phyloP scores from a whole-genome alignment of 2,113 vertebrate species.

The Spea bombifrons region DNA sequence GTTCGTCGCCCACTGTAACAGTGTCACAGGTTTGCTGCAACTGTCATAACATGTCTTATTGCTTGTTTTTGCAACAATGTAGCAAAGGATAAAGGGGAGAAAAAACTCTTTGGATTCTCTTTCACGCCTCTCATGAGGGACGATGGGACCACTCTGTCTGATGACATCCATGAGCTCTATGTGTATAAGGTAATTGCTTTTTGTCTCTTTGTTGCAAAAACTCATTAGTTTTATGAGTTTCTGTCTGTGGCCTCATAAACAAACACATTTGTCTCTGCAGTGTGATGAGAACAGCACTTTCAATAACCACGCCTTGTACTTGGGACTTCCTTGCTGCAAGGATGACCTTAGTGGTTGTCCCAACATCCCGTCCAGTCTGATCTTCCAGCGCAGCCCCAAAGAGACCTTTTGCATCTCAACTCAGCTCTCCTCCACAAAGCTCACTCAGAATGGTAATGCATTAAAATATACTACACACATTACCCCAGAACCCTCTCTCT shows the following conservation, averaged over 20 bases:
- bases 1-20: background rate
- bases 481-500: background rate
- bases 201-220: background rate
- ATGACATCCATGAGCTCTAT: slow-evolving; percentile 91
- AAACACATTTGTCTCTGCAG: slow-evolving; percentile 56
- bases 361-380: slow-evolving; percentile 85
- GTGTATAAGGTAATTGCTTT: slow-evolving; percentile 83
- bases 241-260: background rate
- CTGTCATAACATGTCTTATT: no score
- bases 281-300: slow-evolving; percentile 94
- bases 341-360: slow-evolving; percentile 91
- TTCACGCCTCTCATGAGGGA: slow-evolving; percentile 95
- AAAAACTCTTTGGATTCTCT: slow-evolving; percentile 93
- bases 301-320: slow-evolving; percentile 91
- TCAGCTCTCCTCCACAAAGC: slow-evolving; percentile 91
- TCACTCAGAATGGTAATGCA: slow-evolving; percentile 87
- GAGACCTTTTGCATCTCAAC: slow-evolving; percentile 92
- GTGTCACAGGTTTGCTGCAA: background rate
- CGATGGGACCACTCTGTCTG: slow-evolving; percentile 91
- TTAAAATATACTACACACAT: background rate
- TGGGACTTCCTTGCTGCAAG: slow-evolving; percentile 92
- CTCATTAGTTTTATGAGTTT: background rate
- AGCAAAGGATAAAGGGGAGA: slow-evolving; percentile 97
- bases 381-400: slow-evolving; percentile 93
- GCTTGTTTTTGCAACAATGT: slow-evolving; percentile 20